Evolutionary conservation across 2,797 vertebrate genomes (phyloP).

Genomic region (Lagocephalus sceleratus): DNA sequence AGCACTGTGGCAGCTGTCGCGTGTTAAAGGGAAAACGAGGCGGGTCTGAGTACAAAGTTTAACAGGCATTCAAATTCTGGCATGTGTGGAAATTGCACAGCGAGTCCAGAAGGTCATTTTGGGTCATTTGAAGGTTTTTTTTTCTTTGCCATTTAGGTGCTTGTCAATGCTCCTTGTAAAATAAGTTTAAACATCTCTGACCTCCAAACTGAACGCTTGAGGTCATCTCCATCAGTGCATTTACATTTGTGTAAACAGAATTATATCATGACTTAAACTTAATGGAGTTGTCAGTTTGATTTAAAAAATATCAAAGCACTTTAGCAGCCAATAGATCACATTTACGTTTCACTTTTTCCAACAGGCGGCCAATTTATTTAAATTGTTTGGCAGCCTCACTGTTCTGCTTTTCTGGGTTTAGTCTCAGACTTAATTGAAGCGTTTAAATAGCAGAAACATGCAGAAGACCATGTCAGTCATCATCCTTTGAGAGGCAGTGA

Average conservation of each 20-base stretch:
- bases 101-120: constrained; percentile 2
- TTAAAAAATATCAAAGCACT: constrained; percentile 20
- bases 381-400: constrained; percentile 21
- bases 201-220: neutral
- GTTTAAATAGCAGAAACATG: constrained; percentile 24
- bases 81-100: constrained; percentile 15
- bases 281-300: constrained; percentile 7
- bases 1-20: constrained; percentile 27
- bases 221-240: neutral
- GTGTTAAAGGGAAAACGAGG: constrained; percentile 25
- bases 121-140: constrained; percentile 12
- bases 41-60: constrained; percentile 29
- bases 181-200: constrained; percentile 17
- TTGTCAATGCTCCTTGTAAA: constrained; percentile 11
- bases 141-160: constrained; percentile 11
- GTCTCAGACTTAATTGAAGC: constrained; percentile 24
- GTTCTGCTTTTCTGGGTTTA: constrained; percentile 17
- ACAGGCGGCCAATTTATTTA: constrained; percentile 23
- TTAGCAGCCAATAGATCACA: constrained; percentile 8
- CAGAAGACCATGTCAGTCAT: constrained; percentile 13
- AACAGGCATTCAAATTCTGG: constrained; percentile 16
- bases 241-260: neutral
- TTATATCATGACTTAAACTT: constrained; percentile 2
- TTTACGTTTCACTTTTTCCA: constrained; percentile 8
- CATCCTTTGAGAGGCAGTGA: too few relatives aligned